Percentiles rank a stretch among this genome's conserved stretches.
Conservation (phyloP, 2,888 invertebrate species). For the Deilephila elpenor region DNA sequence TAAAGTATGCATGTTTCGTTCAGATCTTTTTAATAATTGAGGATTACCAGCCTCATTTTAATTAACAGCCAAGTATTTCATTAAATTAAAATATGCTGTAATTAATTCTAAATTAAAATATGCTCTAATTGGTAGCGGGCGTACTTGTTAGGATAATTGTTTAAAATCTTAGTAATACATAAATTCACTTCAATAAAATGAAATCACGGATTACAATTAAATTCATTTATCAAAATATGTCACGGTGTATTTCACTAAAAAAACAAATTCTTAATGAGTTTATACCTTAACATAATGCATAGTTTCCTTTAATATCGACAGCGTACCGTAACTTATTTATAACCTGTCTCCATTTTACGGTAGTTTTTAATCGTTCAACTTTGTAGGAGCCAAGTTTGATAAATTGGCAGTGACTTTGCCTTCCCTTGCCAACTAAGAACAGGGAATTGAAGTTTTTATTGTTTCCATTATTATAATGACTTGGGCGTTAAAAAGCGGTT, state of each 20-base stretch:
- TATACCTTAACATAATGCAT: neutral
- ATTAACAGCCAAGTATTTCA: too few species aligned
- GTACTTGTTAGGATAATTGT: too few species aligned
- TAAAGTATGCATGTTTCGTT: too few species aligned
- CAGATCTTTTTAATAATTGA: too few species aligned
- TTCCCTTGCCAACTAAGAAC: constrained; percentile 40
- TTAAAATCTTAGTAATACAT: too few species aligned
- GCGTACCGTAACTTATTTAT: neutral
- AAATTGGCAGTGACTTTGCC: constrained; percentile 39
- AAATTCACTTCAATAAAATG: too few species aligned
- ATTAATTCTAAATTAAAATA: too few species aligned
- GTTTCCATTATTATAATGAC: constrained; percentile 28
- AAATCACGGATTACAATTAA: too few species aligned
- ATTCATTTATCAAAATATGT: neutral
- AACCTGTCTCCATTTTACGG: constrained; percentile 19
- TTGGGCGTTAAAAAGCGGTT: constrained; percentile 10
- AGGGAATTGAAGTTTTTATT: constrained; percentile 36
- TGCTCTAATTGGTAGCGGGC: too few species aligned
- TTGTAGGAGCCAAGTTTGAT: constrained; percentile 33
- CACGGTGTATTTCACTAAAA: neutral
- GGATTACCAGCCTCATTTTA: too few species aligned
- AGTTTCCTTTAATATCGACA: neutral
- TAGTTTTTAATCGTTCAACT: constrained; percentile 25
- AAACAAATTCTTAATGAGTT: neutral
- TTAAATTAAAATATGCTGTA: too few species aligned